Evolutionary conservation across 2,797 vertebrate species (phyloP).

Genomic region (Spondyliosoma cantharus): DNA sequence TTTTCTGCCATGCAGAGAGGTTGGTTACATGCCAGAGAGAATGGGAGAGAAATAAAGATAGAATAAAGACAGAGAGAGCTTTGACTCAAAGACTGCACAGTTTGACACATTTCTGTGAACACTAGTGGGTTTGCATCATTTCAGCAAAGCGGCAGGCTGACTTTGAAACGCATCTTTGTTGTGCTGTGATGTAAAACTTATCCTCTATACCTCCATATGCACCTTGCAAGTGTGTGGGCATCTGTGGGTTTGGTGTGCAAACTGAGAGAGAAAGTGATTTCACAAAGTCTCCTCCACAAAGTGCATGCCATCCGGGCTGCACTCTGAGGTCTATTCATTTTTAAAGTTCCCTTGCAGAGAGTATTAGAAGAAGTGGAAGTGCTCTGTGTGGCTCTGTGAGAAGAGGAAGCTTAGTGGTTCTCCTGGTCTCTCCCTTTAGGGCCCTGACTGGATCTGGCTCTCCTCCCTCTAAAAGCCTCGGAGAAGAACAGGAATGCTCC

Average conservation of each 20-base stretch:
- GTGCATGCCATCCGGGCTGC: slow-evolving; percentile 66
- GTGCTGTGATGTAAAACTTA: slow-evolving; percentile 63
- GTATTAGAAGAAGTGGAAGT: slow-evolving; percentile 62
- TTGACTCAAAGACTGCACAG: slow-evolving; percentile 70
- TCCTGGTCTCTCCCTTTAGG: slow-evolving; percentile 44
- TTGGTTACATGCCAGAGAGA: slow-evolving; percentile 78
- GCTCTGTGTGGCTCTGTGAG: slow-evolving; percentile 53
- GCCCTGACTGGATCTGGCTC: slow-evolving; percentile 44
- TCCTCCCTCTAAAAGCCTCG: slow-evolving; percentile 63
- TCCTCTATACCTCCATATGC: slow-evolving; percentile 65
- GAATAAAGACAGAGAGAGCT: slow-evolving; percentile 68
- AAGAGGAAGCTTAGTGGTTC: slow-evolving; percentile 50
- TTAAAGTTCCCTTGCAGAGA: slow-evolving; percentile 70
- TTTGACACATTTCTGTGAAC: slow-evolving; percentile 77
- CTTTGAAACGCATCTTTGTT: slow-evolving; percentile 76
- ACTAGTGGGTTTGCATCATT: slow-evolving; percentile 77
- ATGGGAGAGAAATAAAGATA: slow-evolving; percentile 73
- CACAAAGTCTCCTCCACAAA: slow-evolving; percentile 64
- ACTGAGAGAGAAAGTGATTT: slow-evolving; percentile 64
- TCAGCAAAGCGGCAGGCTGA: slow-evolving; percentile 65
- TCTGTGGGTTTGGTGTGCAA: slow-evolving; percentile 64
- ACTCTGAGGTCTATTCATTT: slow-evolving; percentile 79
- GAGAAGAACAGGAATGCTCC: slow-evolving; percentile 42
- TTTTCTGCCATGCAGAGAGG: slow-evolving; percentile 76
- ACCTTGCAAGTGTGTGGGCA: slow-evolving; percentile 72